These are phyloP conservation scores for Boulengeromyrus knoepffleri DNA, from an alignment of 2,113 vertebrate species.

Conservation along the genomic window DNA sequence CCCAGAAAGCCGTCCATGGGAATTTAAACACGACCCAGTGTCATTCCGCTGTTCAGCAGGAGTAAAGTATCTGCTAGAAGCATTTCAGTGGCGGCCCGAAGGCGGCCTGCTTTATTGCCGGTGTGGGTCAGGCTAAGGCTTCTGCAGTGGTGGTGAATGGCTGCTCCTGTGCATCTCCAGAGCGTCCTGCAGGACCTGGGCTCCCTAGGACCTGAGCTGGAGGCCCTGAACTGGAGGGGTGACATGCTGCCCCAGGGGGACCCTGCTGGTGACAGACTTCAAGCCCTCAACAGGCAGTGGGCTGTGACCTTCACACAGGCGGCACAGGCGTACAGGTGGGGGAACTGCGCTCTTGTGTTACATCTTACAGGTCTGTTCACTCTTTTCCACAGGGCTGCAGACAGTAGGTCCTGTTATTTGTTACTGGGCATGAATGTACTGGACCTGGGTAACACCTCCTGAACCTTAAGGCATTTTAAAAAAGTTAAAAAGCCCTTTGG, in stretches of 20 bases:
- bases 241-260: constrained; percentile 50
- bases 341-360: not conserved
- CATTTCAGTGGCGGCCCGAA: too few species aligned
- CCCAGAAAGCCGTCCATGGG: not conserved
- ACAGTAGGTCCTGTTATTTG: not conserved
- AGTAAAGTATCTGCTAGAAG: too few species aligned
- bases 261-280: constrained; percentile 58
- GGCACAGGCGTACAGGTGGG: constrained; percentile 67
- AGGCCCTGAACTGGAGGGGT: constrained; percentile 66
- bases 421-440: not conserved
- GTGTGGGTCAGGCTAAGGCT: not conserved
- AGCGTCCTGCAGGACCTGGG: constrained; percentile 58
- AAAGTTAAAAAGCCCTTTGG: not conserved
- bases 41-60: too few species aligned
- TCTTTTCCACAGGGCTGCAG: not conserved
- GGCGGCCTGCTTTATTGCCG: not conserved
- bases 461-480: not conserved
- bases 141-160: not conserved
- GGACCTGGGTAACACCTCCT: not conserved
- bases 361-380: not conserved
- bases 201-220: constrained; percentile 58
- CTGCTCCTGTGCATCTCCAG: constrained; percentile 33
- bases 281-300: constrained; percentile 64
- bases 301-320: constrained; percentile 49
- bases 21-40: not conserved